Conservation (phyloP, 92 coral and sea anemone genomes). For the Siderastrea siderea region DNA sequence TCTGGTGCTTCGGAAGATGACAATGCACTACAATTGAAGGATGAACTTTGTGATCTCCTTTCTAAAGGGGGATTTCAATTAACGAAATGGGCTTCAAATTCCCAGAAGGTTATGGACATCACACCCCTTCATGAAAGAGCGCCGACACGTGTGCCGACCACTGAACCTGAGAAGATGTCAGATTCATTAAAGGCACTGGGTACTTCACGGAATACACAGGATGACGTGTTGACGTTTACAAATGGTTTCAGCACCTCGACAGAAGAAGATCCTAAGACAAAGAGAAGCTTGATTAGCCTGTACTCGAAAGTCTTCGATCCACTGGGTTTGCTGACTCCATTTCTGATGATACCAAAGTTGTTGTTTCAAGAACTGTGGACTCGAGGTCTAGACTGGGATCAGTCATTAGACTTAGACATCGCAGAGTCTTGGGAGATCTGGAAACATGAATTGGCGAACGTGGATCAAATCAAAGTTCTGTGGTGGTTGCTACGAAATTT, state of each 20-base stretch:
- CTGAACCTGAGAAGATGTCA: neutral
- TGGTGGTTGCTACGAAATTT: neutral
- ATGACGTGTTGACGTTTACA: constrained; percentile 1
- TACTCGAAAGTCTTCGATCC: constrained; percentile 37
- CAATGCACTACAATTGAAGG: neutral
- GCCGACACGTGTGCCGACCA: neutral
- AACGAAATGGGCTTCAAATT: too few species aligned
- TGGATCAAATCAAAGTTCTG: neutral
- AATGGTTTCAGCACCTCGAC: neutral
- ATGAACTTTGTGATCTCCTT: too few species aligned
- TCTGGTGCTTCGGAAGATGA: constrained; percentile 13
- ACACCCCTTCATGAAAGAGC: neutral
- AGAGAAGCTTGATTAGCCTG: constrained; percentile 40
- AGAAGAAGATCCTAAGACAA: constrained; percentile 11
- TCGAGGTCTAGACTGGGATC: constrained; percentile 38
- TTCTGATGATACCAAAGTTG: constrained; percentile 25
- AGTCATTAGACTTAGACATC: neutral
- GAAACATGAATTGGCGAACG: constrained; percentile 18
- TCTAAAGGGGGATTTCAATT: too few species aligned
- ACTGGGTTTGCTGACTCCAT: constrained; percentile 38
- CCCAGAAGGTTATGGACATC: too few species aligned
- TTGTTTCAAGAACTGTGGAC: constrained; percentile 41
- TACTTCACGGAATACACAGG: neutral
- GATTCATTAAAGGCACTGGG: neutral
- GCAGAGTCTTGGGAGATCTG: neutral